Evolutionary conservation across 2,888 invertebrate species (phyloP), one percentile per base, ranked within the genome.

Genomic region (Cancer borealis): DNA sequence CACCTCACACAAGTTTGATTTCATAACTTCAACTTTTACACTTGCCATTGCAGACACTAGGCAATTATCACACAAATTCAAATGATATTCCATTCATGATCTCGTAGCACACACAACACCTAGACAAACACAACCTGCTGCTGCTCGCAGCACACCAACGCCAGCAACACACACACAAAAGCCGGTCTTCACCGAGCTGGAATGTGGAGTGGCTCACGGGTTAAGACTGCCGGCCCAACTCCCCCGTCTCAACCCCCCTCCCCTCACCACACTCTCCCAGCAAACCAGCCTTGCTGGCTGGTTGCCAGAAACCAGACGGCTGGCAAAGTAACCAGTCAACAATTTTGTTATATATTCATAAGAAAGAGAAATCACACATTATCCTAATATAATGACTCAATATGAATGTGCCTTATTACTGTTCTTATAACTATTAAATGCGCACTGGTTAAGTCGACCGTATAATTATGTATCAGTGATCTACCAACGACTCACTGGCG

Each of bases 171-270:
- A 39, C n/a, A 47, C 47, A 49, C 89, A 79, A 54, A 87, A 90
- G 87, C 94, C 92, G 90, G 94, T 92, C 94, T 54, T 92, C 92
- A 88, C 93, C 39, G 88, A 91, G 88, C 49, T 92, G 94, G 92
- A 92, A 92, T 92, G 92, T 94, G 92, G 92, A 92, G 92, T 94
- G 94, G 91, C 92, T 94, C 94, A 94, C 94, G 92, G 94, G 92
- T 92, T 94, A 90, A 47, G 94, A 94, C 94, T 92, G 92, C 54
- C 89, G 46, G 91, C 54, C 93, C 79, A 49, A 14, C 84, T 84
- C 49, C 54, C 90, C 79, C 39, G 14, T n/a, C 49, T 73, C 49
- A 21, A 46, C 12, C 84, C 91, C 91, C 21, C 60, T 88, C 88
- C 49, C 84, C 54, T n/a, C 92, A 47, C 92, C 49, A n/a, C n/a